Base-by-base conservation (phyloP, 2,113 vertebrate species). In the Stomatorhinus ivindoensis region DNA sequence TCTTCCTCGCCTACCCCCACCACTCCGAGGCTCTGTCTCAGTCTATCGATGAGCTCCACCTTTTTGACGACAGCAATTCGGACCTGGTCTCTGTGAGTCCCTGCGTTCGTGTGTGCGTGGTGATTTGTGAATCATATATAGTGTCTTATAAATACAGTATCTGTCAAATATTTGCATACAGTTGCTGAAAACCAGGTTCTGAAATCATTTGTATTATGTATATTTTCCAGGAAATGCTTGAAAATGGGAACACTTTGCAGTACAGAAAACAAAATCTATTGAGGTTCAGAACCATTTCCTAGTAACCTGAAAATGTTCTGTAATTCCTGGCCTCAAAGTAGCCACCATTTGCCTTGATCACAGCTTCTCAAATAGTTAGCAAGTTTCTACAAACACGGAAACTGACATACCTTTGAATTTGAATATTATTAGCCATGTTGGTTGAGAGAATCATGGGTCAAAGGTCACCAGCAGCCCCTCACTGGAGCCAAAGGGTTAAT, bases 1-100 rank as follows among this genome's bases (percentile, higher is more conserved):
- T 98, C 86, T 98, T 96, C 90, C 94, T 98, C 1, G 96, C 97
- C 24, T 98, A 97, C 88, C 96, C 97, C 0, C 97, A 96, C 0
- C 96, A 98, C 92, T 96, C 97, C 0, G 95, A 95, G 0, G 97
- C 96, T 0, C 96, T 97, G 21, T 97, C 97, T 21, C 97, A 95
- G 91, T 97, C 97, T 24, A 96, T 97, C 19, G 96, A 98, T 47
- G 97, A 97, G 82, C 95, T 98, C 85, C 97, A 98, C 86, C 94
- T 98, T 35, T 94, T 97, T 0, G 97, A 98, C 2, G 97, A 98
- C 11, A 95, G 95, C 89, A 94, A 96, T 73, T 94, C 96, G 0
- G 97, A 97, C 87, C 95, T 98, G 13, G 97, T 98, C 88, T 96
- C 97, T 86, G 97, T 98, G 94, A 94, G 94, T 94, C 2, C 11